Conservation (phyloP, 2,797 vertebrate genomes). For the Melanotaenia nigrans region DNA sequence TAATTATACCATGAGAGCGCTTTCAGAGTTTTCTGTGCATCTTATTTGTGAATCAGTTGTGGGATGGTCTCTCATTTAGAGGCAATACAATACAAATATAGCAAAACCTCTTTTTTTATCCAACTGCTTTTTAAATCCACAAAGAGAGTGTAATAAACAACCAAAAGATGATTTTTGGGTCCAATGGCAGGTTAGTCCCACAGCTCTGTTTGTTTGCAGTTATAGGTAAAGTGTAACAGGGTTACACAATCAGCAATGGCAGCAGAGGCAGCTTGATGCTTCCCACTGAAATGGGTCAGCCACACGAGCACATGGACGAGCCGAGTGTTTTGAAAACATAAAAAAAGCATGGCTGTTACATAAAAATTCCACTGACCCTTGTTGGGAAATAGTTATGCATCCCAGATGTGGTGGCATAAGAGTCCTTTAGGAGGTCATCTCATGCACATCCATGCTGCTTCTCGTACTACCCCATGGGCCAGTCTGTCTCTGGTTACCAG, state of each 20-base stretch:
- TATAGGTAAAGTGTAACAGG: constrained; percentile 49
- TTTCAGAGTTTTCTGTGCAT: background rate
- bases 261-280: constrained; percentile 69
- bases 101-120: background rate
- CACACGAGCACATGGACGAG: constrained; percentile 49
- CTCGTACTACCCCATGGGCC: constrained; percentile 17
- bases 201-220: constrained; percentile 70
- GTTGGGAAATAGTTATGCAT: constrained; percentile 66
- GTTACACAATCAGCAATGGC: constrained; percentile 59
- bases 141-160: background rate
- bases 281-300: constrained; percentile 70
- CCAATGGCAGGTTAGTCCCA: constrained; percentile 40
- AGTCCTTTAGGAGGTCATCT: constrained; percentile 47
- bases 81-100: background rate
- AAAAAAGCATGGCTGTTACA: constrained; percentile 65
- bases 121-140: background rate
- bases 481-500: constrained; percentile 55
- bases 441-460: constrained; percentile 20
- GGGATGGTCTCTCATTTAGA: background rate
- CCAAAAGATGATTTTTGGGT: background rate
- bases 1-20: background rate
- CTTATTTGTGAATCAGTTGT: background rate
- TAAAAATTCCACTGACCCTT: constrained; percentile 69
- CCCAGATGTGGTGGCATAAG: constrained; percentile 69
- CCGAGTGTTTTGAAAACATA: constrained; percentile 74